phyloP scores from a whole-genome alignment of 1,140 invertebrate genomes.

The Semibalanus balanoides region DNA sequence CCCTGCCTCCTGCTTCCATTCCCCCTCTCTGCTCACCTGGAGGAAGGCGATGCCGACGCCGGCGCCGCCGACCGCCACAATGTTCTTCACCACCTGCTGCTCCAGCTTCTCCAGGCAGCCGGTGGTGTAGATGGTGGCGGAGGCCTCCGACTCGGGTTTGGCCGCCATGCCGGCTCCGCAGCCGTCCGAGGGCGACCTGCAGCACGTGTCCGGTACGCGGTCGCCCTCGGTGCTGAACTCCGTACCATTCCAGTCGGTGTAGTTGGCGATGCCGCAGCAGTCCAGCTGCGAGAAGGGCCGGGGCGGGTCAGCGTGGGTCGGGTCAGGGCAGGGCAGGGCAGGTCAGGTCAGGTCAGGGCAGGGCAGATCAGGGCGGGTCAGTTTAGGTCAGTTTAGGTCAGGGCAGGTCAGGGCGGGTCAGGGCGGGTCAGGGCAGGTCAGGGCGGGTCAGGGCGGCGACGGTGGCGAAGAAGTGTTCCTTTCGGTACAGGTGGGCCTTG shows the following conservation, averaged over 20 bases:
- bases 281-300: constrained; percentile 11
- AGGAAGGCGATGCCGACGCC: constrained; percentile 25
- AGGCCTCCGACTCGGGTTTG: constrained; percentile 24
- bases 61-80: constrained; percentile 22
- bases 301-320: not conserved
- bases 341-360: not conserved
- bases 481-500: too few species aligned
- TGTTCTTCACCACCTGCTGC: constrained; percentile 18
- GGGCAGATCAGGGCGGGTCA: not conserved
- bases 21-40: constrained; percentile 16
- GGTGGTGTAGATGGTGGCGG: constrained; percentile 26
- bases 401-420: too few species aligned
- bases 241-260: constrained; percentile 21
- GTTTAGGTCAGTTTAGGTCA: too few species aligned
- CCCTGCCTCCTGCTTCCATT: too few species aligned
- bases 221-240: constrained; percentile 14
- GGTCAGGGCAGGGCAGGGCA: not conserved
- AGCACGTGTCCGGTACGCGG: constrained; percentile 22
- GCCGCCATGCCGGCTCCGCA: constrained; percentile 17
- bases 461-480: too few species aligned
- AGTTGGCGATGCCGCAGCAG: constrained; percentile 23
- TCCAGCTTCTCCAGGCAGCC: constrained; percentile 23
- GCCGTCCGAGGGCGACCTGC: constrained; percentile 15
- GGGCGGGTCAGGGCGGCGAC: too few species aligned
- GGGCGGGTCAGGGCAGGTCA: too few species aligned